A percentile compares a stretch with the other conserved stretches of the same genome.
Evolutionary conservation across 1,140 invertebrate species (phyloP).

Genomic region (Druon quercuslanigerum): DNA sequence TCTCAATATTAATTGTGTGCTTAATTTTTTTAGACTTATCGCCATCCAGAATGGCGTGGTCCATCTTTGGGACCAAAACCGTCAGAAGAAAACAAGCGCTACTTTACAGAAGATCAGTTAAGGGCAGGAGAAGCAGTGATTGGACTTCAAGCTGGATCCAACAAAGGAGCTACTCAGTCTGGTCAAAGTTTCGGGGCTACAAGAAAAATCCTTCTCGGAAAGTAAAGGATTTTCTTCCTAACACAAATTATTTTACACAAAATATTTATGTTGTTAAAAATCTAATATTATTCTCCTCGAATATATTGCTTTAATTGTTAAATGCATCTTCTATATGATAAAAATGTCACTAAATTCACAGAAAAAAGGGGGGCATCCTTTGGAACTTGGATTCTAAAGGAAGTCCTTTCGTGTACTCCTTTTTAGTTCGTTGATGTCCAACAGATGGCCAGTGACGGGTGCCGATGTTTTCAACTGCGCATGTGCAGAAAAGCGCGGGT

Average conservation of each 20-base stretch:
- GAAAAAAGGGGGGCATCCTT: too few relatives aligned
- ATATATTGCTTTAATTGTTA: neutral
- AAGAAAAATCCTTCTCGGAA: conserved; percentile 91
- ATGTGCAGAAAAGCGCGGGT: too few relatives aligned
- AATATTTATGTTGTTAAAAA: neutral
- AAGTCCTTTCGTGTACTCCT: too few relatives aligned
- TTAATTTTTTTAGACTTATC: conserved; percentile 83
- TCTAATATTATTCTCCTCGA: neutral
- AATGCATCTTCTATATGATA: too few relatives aligned
- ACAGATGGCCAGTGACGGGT: too few relatives aligned
- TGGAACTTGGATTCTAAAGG: too few relatives aligned
- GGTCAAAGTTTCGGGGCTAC: conserved; percentile 95
- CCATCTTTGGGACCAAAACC: conserved; percentile 93
- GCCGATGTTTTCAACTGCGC: too few relatives aligned
- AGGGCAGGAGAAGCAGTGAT: conserved; percentile 92
- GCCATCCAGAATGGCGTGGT: conserved; percentile 91
- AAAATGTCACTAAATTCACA: too few relatives aligned
- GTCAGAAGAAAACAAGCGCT: conserved; percentile 91
- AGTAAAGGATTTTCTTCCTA: conserved; percentile 75
- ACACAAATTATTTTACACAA: neutral
- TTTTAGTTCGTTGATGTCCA: too few relatives aligned
- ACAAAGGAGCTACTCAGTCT: conserved; percentile 95
- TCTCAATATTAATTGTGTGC: too few relatives aligned
- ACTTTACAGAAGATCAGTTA: conserved; percentile 94
- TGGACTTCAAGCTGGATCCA: conserved; percentile 96